These are phyloP conservation scores for Batillaria attramentaria DNA, from an alignment of 1,140 invertebrate genomes.

Conservation along the genomic window DNA sequence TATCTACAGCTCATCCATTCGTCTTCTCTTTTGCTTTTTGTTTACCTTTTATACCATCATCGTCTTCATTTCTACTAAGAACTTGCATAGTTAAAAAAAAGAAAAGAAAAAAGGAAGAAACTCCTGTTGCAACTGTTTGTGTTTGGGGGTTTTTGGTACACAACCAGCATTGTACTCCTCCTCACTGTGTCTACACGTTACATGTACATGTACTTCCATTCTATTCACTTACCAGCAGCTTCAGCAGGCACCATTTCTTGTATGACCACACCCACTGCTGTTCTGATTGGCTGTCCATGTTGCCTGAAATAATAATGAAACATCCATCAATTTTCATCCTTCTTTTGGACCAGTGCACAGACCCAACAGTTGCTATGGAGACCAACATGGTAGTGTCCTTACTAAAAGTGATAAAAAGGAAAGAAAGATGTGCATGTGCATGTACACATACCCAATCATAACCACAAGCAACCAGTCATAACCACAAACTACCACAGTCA, in stretches of 20 bases:
- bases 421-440: not conserved
- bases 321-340: not conserved
- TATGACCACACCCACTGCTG: constrained; percentile 85
- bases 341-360: not conserved
- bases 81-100: too few species aligned
- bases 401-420: not conserved
- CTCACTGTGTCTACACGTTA: too few species aligned
- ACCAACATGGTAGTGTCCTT: not conserved
- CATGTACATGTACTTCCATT: not conserved
- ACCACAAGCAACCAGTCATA: not conserved
- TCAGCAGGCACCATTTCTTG: constrained; percentile 83
- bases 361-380: not conserved
- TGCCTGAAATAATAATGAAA: constrained; percentile 71
- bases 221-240: constrained; percentile 72
- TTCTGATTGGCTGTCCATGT: constrained; percentile 78
- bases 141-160: too few species aligned
- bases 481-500: not conserved
- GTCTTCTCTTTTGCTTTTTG: too few species aligned
- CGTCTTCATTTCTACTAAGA: too few species aligned
- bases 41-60: too few species aligned
- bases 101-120: too few species aligned
- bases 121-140: too few species aligned
- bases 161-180: too few species aligned
- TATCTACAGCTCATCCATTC: too few species aligned
- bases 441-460: not conserved